Evolutionary conservation across 2,888 invertebrate genomes (phyloP), one percentile per base, ranked within the genome.

Genomic region (Oscheius sp.): DNA sequence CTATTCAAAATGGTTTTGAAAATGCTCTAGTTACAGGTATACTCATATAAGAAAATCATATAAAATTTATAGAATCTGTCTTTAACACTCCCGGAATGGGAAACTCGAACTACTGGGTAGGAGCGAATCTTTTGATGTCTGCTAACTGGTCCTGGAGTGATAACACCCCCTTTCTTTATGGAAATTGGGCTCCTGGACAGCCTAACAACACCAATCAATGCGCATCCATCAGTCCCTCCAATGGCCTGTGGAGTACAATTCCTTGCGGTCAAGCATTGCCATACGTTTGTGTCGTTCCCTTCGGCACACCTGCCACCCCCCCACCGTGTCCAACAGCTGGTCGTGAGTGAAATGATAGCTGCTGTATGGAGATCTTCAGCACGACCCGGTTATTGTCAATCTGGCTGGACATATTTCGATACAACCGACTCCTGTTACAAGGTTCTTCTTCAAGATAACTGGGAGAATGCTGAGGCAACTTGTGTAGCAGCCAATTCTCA

Each of bases 1-100:
- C 66, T n/a, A 56, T 56, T 20, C 56, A 56, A 5, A 66, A 66
- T 45, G 66, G 66, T 5, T 66, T 66, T 26, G 66, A 66, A 32
- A 56, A 56, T 41, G 66, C 66, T 32, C 32, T 66, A 14, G n/a
- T 66, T 33, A 9, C 44, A 6, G 66, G 66, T 66, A 20, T 44
- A 1, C 4, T 28, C 28, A 2, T 24, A n/a, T 28, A 8, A 26
- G 26, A 14, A 22, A 6, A 9, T 24, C 5, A 1, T 30, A 8
- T 38, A 24, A 38, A 14, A 1, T 38, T 1, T 28, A 24, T 24
- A 57, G 57, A 57, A 57, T 20, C 57, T 22, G 57, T 57, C 17
- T 38, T 24, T 12, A 38, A 38, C 20, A 57, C 57, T 20, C 57
- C 57, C 14, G 57, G 57, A 12, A 59, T 59, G 59, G n/a, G 12